A percentile compares a stretch with the other conserved stretches of the same genome.
These are phyloP conservation scores for Choloepus hoffmanni DNA, from an alignment of 2,113 vertebrate genomes.

Conservation along the genomic window DNA sequence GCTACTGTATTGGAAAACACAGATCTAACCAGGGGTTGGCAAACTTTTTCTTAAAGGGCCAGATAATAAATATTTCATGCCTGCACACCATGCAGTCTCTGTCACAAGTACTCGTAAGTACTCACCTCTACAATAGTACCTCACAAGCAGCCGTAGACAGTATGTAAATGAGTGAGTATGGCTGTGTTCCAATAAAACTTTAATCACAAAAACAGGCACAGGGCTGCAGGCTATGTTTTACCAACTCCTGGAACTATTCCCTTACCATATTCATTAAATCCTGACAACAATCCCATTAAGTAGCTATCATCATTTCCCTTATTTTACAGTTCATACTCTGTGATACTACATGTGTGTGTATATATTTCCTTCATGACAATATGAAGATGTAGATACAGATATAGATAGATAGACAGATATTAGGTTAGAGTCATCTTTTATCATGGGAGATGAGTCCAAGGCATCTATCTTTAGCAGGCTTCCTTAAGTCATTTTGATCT, in stretches of 20 bases:
- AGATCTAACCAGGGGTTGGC: background rate
- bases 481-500: background rate
- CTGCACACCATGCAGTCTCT: background rate
- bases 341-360: background rate
- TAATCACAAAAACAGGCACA: background rate
- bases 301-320: background rate
- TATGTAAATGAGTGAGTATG: background rate
- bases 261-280: background rate
- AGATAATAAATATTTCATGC: conserved; percentile 29
- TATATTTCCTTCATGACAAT: background rate
- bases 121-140: background rate
- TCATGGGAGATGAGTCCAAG: background rate
- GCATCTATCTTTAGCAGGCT: background rate
- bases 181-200: background rate
- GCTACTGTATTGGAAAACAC: background rate
- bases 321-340: background rate
- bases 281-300: background rate
- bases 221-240: background rate
- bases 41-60: background rate
- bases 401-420: background rate
- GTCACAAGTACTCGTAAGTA: background rate
- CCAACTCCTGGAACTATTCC: background rate
- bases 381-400: background rate
- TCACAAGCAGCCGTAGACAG: background rate
- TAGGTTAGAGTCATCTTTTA: background rate